Conservation (phyloP, 2,797 vertebrate species). For the Hemibagrus guttatus region DNA sequence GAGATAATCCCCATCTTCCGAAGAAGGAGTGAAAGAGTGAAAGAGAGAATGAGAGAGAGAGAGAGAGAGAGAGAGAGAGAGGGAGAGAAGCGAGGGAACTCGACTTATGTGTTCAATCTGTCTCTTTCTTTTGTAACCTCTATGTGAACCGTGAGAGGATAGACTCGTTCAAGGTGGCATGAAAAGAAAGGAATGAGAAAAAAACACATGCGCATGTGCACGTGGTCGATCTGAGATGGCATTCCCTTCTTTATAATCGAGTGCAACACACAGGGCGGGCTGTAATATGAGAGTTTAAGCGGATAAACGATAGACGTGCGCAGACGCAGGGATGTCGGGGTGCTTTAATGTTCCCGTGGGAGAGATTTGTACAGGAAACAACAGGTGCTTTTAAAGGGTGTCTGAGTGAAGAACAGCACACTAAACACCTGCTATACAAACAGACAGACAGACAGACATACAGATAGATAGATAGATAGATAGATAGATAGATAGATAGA, state of each 20-base stretch:
- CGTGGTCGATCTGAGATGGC: not conserved
- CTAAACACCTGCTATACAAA: not conserved
- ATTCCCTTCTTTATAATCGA: not conserved
- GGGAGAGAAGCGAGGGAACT: slow-evolving; percentile 41
- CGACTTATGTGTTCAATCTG: slow-evolving; percentile 13
- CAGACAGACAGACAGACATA: too few species aligned
- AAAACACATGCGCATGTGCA: not conserved
- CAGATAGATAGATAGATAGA: too few species aligned
- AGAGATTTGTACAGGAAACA: not conserved
- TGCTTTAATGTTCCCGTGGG: not conserved
- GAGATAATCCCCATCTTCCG: slow-evolving; percentile 66
- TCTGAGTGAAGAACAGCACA: not conserved
- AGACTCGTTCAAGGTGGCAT: not conserved
- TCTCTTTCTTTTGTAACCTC: slow-evolving; percentile 45
- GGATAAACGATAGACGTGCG: not conserved
- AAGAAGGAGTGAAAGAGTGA: slow-evolving; percentile 50
- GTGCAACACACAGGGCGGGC: not conserved
- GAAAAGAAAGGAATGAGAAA: not conserved
- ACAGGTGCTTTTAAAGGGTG: not conserved
- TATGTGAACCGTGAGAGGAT: slow-evolving; percentile 31
- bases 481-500: too few species aligned
- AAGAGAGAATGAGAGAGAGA: slow-evolving; percentile 42
- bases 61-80: slow-evolving; percentile 57
- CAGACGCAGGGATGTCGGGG: too few species aligned
- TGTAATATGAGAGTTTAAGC: not conserved